phyloP scores from a whole-genome alignment of 2,888 invertebrate genomes.

The Geotrupes spiniger region DNA sequence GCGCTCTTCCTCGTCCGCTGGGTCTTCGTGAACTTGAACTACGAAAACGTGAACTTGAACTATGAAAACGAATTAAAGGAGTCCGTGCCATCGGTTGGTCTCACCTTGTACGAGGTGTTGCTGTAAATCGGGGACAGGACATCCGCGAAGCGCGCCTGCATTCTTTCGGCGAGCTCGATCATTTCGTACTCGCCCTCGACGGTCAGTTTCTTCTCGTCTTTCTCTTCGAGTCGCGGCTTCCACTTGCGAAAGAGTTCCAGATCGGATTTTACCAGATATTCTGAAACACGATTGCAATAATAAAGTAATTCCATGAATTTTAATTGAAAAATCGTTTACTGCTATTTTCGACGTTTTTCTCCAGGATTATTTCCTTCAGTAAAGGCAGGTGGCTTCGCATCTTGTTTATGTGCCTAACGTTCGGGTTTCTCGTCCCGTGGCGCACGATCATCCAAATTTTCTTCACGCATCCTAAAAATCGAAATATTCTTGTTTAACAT shows the following conservation, averaged over 20 bases:
- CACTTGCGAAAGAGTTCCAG: conserved; percentile 56
- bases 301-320: too few relatives aligned
- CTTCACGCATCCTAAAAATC: conserved; percentile 27
- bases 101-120: conserved; percentile 53
- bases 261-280: conserved; percentile 14
- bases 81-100: background rate
- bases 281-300: too few relatives aligned
- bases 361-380: conserved; percentile 54
- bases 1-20: conserved; percentile 76
- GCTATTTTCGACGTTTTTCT: conserved; percentile 42
- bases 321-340: too few relatives aligned
- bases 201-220: conserved; percentile 60
- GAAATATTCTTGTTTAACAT: conserved; percentile 14
- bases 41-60: too few relatives aligned
- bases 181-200: conserved; percentile 72
- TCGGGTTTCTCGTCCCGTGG: conserved; percentile 77
- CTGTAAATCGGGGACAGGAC: conserved; percentile 59
- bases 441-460: conserved; percentile 75
- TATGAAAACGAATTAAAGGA: too few relatives aligned
- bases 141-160: conserved; percentile 66
- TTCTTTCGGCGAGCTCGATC: conserved; percentile 65
- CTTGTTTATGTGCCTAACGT: conserved; percentile 37
- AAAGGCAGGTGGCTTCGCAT: conserved; percentile 54
- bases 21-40: conserved; percentile 76
- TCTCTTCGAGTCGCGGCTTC: conserved; percentile 53